These are phyloP conservation scores for Argynnis bischoffii DNA, from an alignment of 2,888 invertebrate genomes.

Conservation along the genomic window DNA sequence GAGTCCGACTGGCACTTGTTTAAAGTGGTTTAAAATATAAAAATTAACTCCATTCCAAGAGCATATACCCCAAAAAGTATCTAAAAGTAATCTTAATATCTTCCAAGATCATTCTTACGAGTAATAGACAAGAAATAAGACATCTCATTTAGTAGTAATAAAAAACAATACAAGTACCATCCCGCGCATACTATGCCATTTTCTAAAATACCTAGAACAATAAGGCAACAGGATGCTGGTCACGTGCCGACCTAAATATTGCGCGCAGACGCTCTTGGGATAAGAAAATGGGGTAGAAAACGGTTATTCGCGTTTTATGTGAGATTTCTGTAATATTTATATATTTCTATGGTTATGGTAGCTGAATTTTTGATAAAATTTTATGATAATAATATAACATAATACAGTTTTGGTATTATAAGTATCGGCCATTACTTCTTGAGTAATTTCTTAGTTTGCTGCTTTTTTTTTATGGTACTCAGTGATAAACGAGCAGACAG, in stretches of 20 bases:
- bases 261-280: conserved; percentile 52
- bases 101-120: neutral
- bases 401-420: too few relatives aligned
- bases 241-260: conserved; percentile 65
- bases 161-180: conserved; percentile 14
- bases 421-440: too few relatives aligned
- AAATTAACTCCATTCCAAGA: too few relatives aligned
- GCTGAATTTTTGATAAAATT: neutral
- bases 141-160: neutral
- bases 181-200: conserved; percentile 17
- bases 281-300: conserved; percentile 28
- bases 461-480: too few relatives aligned
- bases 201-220: conserved; percentile 10
- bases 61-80: too few relatives aligned
- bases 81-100: too few relatives aligned
- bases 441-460: too few relatives aligned
- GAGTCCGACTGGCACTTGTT: too few relatives aligned
- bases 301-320: conserved; percentile 26
- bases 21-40: too few relatives aligned
- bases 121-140: neutral
- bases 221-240: conserved; percentile 43
- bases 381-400: neutral
- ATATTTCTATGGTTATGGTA: conserved; percentile 15
- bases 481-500: too few relatives aligned
- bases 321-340: conserved; percentile 24